A percentile compares a stretch with the other conserved stretches of the same genome.
phyloP scores from a whole-genome alignment of 2,797 vertebrate species.

The Perodicticus potto region DNA sequence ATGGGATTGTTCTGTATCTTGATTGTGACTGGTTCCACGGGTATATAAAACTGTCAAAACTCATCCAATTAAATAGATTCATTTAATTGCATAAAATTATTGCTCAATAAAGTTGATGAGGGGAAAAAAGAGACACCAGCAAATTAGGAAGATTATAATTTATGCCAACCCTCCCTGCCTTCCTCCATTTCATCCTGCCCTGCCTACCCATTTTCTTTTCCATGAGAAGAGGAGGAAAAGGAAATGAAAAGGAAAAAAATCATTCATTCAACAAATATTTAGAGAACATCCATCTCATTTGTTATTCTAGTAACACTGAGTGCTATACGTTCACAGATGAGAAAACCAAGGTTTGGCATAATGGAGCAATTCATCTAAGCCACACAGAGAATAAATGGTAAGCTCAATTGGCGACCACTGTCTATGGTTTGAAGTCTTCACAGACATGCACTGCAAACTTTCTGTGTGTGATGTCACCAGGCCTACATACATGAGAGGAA shows the following conservation, averaged over 20 bases:
- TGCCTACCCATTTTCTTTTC: background rate
- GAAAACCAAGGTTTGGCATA: background rate
- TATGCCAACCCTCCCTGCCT: background rate
- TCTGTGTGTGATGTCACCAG: background rate
- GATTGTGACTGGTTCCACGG: conserved; percentile 1
- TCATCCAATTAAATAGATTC: conserved; percentile 73
- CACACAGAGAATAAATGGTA: background rate
- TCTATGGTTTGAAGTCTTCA: background rate
- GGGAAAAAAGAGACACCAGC: conserved; percentile 51
- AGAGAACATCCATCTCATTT: background rate
- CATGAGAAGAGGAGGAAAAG: background rate
- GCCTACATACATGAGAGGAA: background rate
- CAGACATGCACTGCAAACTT: background rate
- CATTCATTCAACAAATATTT: background rate
- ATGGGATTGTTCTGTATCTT: background rate
- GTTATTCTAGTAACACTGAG: background rate
- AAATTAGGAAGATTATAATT: conserved; percentile 65
- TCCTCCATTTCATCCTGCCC: background rate
- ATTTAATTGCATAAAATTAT: conserved; percentile 71
- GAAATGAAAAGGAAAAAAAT: background rate
- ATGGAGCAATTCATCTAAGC: background rate
- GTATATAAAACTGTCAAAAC: conserved; percentile 64
- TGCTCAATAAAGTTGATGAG: conserved; percentile 70
- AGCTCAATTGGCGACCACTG: background rate
- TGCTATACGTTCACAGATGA: background rate